Evolutionary conservation across 2,113 vertebrate genomes (phyloP).

Genomic region (Ptilonorhynchus violaceus): DNA sequence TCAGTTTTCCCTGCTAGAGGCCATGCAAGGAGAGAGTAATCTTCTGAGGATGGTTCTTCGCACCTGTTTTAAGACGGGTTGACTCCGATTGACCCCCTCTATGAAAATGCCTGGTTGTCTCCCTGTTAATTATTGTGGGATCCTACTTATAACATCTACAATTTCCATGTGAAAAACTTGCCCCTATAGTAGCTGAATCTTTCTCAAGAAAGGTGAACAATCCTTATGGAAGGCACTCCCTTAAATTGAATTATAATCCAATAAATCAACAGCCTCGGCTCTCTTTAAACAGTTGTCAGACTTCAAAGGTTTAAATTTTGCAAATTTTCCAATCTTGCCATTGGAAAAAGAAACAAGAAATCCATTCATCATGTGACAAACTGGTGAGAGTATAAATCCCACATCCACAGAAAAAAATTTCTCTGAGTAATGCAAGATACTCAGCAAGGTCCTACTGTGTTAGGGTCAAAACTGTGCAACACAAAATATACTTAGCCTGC

Average conservation of each 20-base stretch:
- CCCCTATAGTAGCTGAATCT: not conserved
- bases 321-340: not conserved
- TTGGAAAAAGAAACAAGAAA: not conserved
- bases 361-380: not conserved
- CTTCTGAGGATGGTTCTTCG: not conserved
- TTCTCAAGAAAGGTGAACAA: not conserved
- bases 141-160: not conserved
- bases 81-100: not conserved
- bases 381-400: not conserved
- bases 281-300: not conserved
- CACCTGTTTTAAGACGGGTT: not conserved
- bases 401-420: fast-evolving
- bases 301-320: not conserved
- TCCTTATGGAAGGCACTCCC: not conserved
- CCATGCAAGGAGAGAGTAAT: not conserved
- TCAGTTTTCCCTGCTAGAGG: not conserved
- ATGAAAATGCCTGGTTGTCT: not conserved
- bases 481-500: not conserved
- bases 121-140: not conserved
- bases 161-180: not conserved
- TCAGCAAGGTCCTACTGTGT: not conserved
- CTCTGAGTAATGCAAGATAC: not conserved
- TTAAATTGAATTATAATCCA: not conserved
- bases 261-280: not conserved
- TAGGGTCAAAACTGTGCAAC: not conserved